Conservation (phyloP, 2,888 invertebrate species). For the Coelogynopora nodosa region DNA sequence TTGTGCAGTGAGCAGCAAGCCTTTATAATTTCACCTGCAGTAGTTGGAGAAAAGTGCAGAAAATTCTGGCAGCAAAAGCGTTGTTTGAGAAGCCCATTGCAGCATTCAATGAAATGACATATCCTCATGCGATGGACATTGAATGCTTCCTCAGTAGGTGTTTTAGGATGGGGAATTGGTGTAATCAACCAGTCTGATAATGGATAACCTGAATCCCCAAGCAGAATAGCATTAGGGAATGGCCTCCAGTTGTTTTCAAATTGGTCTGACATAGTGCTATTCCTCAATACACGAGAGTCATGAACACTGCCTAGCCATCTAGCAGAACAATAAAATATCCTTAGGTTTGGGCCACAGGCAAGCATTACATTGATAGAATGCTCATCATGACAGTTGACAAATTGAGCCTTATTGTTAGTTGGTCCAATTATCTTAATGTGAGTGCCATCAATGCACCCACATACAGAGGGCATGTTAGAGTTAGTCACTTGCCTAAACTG, state of each 20-base stretch:
- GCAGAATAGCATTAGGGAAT: neutral
- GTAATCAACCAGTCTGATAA: neutral
- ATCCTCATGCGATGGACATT: neutral
- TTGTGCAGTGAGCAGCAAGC: constrained; percentile 16
- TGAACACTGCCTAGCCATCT: neutral
- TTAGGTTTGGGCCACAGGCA: neutral
- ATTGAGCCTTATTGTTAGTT: neutral
- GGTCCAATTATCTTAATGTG: neutral
- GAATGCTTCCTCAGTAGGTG: neutral
- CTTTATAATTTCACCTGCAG: constrained; percentile 11
- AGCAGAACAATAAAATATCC: neutral
- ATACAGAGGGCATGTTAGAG: neutral
- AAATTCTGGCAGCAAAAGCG: neutral
- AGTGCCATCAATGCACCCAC: constrained; percentile 27
- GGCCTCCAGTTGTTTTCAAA: constrained; percentile 2
- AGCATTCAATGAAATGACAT: neutral
- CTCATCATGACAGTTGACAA: neutral
- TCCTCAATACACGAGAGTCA: constrained; percentile 5
- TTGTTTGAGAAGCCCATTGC: neutral
- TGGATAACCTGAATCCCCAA: constrained; percentile 10
- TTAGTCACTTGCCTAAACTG: neutral
- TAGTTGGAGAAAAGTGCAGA: neutral
- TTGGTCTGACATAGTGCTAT: neutral
- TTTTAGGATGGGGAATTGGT: neutral
- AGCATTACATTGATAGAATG: constrained; percentile 22